Evolutionary conservation across 2,113 vertebrate species (phyloP).

Genomic region (Protobothrops mucrosquamatus): DNA sequence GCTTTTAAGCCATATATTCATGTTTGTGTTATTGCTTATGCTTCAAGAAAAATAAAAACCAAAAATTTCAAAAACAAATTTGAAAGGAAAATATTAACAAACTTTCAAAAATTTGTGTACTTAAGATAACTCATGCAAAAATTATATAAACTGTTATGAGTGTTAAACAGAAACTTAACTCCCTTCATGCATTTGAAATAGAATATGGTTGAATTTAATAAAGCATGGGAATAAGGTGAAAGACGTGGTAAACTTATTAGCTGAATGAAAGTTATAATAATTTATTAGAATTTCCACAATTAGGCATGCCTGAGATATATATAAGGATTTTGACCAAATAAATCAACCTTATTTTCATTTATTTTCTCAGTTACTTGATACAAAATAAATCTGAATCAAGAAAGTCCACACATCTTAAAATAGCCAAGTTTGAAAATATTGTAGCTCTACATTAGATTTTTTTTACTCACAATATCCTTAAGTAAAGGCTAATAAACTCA

Average conservation of each 20-base stretch:
- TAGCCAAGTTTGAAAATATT: not conserved
- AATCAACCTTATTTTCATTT: not conserved
- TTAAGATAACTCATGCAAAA: not conserved
- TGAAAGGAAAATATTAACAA: not conserved
- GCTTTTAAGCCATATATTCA: not conserved
- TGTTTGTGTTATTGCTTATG: not conserved
- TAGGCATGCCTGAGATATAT: not conserved
- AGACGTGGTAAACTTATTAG: not conserved
- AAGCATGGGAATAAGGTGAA: not conserved
- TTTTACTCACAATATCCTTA: not conserved
- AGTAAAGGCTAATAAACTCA: not conserved
- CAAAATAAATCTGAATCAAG: not conserved
- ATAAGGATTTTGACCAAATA: not conserved
- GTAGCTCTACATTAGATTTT: not conserved
- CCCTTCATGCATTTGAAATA: not conserved
- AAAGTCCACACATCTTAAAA: not conserved
- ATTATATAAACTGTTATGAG: not conserved
- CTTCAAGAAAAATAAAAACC: not conserved
- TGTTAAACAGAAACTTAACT: not conserved
- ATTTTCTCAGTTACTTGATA: not conserved
- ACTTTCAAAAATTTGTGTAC: not conserved
- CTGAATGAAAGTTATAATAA: not conserved
- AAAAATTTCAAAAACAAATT: not conserved
- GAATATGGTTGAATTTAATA: not conserved
- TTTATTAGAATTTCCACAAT: not conserved